These are phyloP conservation scores for Heliopora coerulea DNA, from an alignment of 92 coral and sea anemone species.

Conservation along the genomic window DNA sequence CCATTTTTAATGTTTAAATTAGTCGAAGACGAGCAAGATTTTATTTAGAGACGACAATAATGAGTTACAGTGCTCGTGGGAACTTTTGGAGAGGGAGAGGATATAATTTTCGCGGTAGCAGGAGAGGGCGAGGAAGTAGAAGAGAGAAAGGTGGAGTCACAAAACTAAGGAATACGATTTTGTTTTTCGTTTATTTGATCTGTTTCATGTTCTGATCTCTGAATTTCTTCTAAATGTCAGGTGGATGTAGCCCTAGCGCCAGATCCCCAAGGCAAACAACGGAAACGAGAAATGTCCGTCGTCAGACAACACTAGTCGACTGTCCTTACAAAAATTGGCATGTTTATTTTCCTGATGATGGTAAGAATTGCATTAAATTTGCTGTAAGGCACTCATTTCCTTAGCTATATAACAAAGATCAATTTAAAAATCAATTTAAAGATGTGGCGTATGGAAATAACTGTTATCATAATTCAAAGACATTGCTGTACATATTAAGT, in stretches of 20 bases:
- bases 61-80: conserved; percentile 69
- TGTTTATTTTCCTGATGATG: conserved; percentile 81
- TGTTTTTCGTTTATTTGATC: neutral
- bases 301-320: conserved; percentile 53
- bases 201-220: neutral
- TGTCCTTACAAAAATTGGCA: conserved; percentile 91
- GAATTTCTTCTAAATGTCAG: neutral
- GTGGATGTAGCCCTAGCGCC: conserved; percentile 41
- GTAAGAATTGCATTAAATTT: conserved; percentile 41
- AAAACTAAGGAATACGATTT: neutral
- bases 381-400: neutral
- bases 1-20: neutral
- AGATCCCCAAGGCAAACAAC: conserved; percentile 30
- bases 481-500: too few relatives aligned
- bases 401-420: neutral
- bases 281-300: conserved; percentile 46
- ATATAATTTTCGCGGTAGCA: conserved; percentile 48
- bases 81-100: conserved; percentile 72
- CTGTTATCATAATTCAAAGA: too few relatives aligned
- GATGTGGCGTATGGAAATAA: too few relatives aligned
- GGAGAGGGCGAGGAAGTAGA: conserved; percentile 47
- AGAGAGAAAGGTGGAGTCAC: conserved; percentile 46
- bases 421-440: too few relatives aligned
- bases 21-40: neutral
- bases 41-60: neutral